These are phyloP conservation scores for Rhopalosiphum maidis DNA, from an alignment of 1,140 invertebrate genomes.

Conservation along the genomic window DNA sequence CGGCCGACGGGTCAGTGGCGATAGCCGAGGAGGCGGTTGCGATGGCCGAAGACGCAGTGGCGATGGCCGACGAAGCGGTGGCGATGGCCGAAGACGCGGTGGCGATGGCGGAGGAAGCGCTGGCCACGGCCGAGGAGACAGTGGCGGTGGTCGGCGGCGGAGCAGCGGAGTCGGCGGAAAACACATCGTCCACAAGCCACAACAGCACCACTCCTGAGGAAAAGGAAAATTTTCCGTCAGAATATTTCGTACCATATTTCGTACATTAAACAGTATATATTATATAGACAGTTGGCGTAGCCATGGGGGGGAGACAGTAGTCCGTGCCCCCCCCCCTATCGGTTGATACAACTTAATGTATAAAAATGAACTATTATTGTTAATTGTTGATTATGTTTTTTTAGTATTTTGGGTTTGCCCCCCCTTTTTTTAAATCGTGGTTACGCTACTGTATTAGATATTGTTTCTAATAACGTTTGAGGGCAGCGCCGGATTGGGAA, in stretches of 20 bases:
- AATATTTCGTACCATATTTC: not conserved
- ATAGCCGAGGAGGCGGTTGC: not conserved
- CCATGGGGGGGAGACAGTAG: too few species aligned
- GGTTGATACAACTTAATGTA: too few species aligned
- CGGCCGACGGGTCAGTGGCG: not conserved
- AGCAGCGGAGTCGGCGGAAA: not conserved
- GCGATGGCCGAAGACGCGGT: not conserved
- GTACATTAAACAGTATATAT: too few species aligned
- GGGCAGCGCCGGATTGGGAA: too few species aligned
- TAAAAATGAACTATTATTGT: too few species aligned
- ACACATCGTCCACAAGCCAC: not conserved
- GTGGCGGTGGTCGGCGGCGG: not conserved
- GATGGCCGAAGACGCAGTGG: not conserved
- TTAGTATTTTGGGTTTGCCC: too few species aligned
- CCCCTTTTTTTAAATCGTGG: too few species aligned
- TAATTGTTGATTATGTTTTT: too few species aligned
- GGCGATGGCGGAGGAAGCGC: not conserved
- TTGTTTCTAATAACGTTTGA: too few species aligned
- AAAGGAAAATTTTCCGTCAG: not conserved
- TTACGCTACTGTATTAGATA: too few species aligned
- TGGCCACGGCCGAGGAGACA: not conserved
- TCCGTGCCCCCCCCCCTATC: too few species aligned
- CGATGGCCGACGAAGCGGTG: not conserved
- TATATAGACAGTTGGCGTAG: too few species aligned
- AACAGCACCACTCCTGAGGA: not conserved